A percentile compares a stretch with the other conserved stretches of the same genome.
Conservation (phyloP, 30 jellyfish, hydroid and myxozoan genomes). For the Cassiopea xamachana region DNA sequence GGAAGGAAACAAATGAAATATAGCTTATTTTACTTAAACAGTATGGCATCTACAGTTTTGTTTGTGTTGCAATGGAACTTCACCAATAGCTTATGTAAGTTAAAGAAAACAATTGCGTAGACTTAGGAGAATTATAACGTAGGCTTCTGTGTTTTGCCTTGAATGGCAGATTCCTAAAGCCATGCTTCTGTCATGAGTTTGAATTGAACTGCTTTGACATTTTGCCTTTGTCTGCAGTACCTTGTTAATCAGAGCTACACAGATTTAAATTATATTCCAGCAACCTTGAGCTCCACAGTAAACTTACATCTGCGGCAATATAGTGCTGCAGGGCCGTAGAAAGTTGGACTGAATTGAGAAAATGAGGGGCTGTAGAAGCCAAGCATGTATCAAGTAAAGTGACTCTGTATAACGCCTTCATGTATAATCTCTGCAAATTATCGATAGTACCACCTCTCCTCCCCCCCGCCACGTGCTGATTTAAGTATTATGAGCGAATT, state of each 20-base stretch:
- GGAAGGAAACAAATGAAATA: slow-evolving; percentile 20
- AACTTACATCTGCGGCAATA: no score
- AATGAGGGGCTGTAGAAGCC: no score
- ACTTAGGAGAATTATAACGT: no score
- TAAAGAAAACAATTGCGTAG: not conserved
- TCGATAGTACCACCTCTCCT: no score
- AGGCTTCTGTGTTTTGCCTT: not conserved
- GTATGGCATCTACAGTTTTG: not conserved
- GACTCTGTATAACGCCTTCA: no score
- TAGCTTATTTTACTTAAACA: not conserved
- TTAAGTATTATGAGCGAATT: no score
- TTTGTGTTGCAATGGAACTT: not conserved
- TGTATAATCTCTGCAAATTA: no score
- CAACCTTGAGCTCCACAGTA: not conserved
- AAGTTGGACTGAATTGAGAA: no score
- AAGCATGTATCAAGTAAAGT: no score
- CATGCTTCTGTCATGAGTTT: not conserved
- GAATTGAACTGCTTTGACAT: not conserved
- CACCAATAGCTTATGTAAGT: not conserved
- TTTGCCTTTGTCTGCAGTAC: not conserved
- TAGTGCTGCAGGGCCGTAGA: no score
- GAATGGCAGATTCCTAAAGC: not conserved
- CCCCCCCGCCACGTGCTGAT: no score
- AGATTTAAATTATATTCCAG: not conserved
- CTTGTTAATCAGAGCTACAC: not conserved